Evolutionary conservation across 2,113 vertebrate genomes (phyloP).

Genomic region (Nansenia antarctica): DNA sequence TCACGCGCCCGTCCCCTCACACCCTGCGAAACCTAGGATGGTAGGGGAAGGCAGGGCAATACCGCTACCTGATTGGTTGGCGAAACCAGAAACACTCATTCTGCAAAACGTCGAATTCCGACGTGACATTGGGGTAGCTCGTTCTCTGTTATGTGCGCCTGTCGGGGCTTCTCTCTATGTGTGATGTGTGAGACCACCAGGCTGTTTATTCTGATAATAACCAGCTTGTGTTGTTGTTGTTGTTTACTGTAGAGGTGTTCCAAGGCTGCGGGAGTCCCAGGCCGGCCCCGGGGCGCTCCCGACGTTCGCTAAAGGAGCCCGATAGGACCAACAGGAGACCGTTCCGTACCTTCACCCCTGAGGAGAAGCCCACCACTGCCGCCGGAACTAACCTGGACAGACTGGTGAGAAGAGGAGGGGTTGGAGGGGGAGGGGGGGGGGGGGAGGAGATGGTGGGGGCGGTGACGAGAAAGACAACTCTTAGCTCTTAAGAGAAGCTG

Average conservation of each 20-base stretch:
- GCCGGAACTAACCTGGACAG: constrained; percentile 84
- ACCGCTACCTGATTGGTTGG: too few relatives aligned
- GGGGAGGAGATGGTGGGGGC: background rate
- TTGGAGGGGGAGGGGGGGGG: too few relatives aligned
- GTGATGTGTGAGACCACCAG: too few relatives aligned
- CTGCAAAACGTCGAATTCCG: too few relatives aligned
- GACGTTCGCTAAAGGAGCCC: constrained; percentile 76
- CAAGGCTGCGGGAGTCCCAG: constrained; percentile 83
- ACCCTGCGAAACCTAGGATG: too few relatives aligned
- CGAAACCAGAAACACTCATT: too few relatives aligned
- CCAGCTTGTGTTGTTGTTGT: background rate
- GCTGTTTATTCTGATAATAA: too few relatives aligned
- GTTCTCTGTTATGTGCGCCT: too few relatives aligned
- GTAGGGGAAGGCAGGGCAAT: too few relatives aligned
- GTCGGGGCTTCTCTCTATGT: too few relatives aligned
- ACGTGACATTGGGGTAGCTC: too few relatives aligned
- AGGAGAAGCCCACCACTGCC: constrained; percentile 84
- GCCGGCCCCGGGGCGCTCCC: constrained; percentile 67
- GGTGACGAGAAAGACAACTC: background rate
- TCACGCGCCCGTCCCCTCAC: too few relatives aligned
- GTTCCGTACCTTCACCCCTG: constrained; percentile 74
- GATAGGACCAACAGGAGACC: constrained; percentile 69
- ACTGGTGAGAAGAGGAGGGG: constrained; percentile 71
- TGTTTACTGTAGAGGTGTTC: constrained; percentile 76
- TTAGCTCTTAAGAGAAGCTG: background rate